Evolutionary conservation across 2,888 invertebrate genomes (phyloP).

Genomic region (Philopedon plagiatum): DNA sequence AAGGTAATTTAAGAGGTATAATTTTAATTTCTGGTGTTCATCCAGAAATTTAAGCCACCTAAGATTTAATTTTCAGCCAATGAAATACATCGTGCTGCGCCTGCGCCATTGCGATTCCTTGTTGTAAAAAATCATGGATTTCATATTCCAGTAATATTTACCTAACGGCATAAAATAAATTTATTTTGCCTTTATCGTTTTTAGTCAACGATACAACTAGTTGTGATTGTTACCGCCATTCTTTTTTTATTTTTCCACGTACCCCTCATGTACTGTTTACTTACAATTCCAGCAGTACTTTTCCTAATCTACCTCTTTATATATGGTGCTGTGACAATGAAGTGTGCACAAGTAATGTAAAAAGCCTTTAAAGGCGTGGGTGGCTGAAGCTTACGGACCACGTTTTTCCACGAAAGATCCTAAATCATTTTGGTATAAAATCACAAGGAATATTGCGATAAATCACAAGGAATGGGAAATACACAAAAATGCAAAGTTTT

Average conservation of each 20-base stretch:
- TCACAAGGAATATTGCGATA: too few species aligned
- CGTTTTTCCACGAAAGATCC: conserved; percentile 68
- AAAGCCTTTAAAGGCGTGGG: conserved; percentile 71
- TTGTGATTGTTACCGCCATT: conserved; percentile 76
- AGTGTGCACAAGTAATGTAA: conserved; percentile 73
- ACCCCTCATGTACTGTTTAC: conserved; percentile 73
- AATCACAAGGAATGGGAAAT: too few species aligned
- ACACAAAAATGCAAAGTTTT: too few species aligned
- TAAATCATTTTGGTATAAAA: conserved; percentile 69
- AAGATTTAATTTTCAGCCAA: too few species aligned
- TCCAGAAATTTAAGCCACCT: too few species aligned
- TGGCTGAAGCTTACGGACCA: conserved; percentile 78
- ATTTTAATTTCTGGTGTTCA: too few species aligned
- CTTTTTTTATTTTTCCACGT: conserved; percentile 79
- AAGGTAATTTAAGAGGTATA: too few species aligned
- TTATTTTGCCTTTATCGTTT: conserved; percentile 49
- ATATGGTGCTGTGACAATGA: conserved; percentile 70
- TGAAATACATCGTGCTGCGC: too few species aligned
- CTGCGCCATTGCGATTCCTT: too few species aligned
- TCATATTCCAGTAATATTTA: too few species aligned
- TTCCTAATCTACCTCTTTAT: conserved; percentile 71
- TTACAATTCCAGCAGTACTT: conserved; percentile 75
- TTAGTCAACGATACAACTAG: conserved; percentile 76
- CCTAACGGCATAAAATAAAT: too few species aligned
- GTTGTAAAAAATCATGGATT: too few species aligned